Percentiles rank a stretch among this genome's conserved stretches.
Evolutionary conservation across 2,113 vertebrate species (phyloP).

Genomic region (Apodemus speciosus): DNA sequence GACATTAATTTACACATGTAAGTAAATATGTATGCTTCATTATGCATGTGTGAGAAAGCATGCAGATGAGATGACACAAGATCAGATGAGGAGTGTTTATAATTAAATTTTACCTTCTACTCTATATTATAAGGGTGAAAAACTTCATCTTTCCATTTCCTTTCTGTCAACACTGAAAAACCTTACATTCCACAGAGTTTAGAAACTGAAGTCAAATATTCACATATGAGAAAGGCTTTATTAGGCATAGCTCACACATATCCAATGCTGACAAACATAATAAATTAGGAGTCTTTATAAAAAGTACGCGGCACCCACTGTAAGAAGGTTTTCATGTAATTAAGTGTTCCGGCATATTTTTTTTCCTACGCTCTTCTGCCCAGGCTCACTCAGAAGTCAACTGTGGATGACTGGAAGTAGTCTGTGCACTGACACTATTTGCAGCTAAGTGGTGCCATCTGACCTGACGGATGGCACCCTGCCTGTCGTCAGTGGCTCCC

Average conservation of each 20-base stretch:
- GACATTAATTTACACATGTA: too few species aligned
- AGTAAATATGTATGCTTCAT: not conserved
- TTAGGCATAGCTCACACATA: not conserved
- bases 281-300: constrained; percentile 2
- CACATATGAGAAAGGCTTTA: constrained; percentile 24
- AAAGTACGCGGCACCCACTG: not conserved
- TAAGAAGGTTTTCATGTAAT: not conserved
- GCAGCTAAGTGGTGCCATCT: constrained; percentile 77
- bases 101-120: constrained; percentile 25
- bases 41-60: not conserved
- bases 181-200: not conserved
- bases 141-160: not conserved
- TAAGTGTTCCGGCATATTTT: not conserved
- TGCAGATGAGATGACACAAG: not conserved
- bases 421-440: constrained; percentile 63
- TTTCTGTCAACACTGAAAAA: constrained; percentile 1
- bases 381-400: constrained; percentile 69
- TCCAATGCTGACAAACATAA: not conserved
- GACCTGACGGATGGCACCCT: constrained; percentile 83
- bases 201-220: not conserved
- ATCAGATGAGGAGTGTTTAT: not conserved
- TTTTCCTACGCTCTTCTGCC: constrained; percentile 1
- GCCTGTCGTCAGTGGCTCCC: constrained; percentile 83
- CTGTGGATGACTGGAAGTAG: constrained; percentile 77
- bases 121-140: not conserved